A percentile compares a stretch with the other conserved stretches of the same genome.
phyloP scores from a whole-genome alignment of 2,888 invertebrate species.

The Cephus runcator region DNA sequence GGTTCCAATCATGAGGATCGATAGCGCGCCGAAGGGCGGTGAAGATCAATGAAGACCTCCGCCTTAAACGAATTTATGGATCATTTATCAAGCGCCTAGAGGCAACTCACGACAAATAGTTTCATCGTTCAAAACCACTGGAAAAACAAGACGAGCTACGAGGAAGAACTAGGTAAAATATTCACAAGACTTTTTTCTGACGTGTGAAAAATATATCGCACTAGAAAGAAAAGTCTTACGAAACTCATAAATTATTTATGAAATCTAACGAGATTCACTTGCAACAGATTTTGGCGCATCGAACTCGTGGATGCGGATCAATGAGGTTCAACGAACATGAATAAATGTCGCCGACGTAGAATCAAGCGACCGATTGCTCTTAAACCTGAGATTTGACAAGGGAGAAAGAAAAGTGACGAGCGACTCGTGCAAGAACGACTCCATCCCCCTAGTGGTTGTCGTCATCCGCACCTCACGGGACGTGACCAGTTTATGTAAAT shows the following conservation, averaged over 20 bases:
- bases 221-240: neutral
- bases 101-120: neutral
- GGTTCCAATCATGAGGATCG: neutral
- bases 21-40: neutral
- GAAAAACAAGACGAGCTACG: neutral
- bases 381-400: neutral
- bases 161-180: neutral
- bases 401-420: neutral
- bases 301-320: neutral
- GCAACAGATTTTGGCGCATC: neutral
- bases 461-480: conserved; percentile 22
- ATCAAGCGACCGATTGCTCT: neutral
- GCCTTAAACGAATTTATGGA: conserved; percentile 1
- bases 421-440: neutral
- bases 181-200: neutral
- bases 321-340: neutral
- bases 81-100: conserved; percentile 1
- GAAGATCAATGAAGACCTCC: neutral
- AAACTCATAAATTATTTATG: neutral
- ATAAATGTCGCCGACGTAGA: neutral
- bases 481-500: conserved; percentile 40
- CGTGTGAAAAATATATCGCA: neutral
- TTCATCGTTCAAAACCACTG: neutral
- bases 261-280: neutral
- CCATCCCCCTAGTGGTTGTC: neutral